Percentiles rank a stretch among this genome's conserved stretches.
Conservation (phyloP, 1,140 invertebrate genomes). For the Proctacanthus coquilletti region DNA sequence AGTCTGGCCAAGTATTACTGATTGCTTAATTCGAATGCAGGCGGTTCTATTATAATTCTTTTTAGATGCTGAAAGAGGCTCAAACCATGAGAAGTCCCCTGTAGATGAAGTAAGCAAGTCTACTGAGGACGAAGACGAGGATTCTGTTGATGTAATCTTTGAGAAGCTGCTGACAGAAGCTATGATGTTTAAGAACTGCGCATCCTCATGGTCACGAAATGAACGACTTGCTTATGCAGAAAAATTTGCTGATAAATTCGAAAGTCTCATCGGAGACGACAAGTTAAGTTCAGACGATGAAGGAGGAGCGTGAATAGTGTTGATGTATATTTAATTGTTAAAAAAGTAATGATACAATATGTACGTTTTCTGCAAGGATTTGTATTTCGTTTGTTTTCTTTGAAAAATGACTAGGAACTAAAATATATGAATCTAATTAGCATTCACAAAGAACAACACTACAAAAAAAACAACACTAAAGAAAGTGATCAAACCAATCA, state of each 20-base stretch:
- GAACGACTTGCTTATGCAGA: slow-evolving; percentile 4
- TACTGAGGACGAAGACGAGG: background rate
- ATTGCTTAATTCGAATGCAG: no score
- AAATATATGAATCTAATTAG: background rate
- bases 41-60: no score
- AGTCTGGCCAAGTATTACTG: background rate
- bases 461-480: no score
- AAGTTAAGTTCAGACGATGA: background rate
- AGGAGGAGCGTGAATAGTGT: no score
- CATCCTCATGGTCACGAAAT: slow-evolving; percentile 4
- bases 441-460: no score
- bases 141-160: slow-evolving; percentile 4
- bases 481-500: no score
- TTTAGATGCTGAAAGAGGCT: no score
- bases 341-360: no score
- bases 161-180: slow-evolving; percentile 6
- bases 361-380: no score
- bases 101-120: no score
- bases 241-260: slow-evolving; percentile 5
- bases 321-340: background rate
- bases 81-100: no score
- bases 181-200: slow-evolving; percentile 1
- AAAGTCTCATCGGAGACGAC: background rate
- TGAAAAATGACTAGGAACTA: background rate
- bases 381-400: no score